These are phyloP conservation scores for Branchinecta lindahli DNA, from an alignment of 1,140 invertebrate genomes.

Conservation along the genomic window DNA sequence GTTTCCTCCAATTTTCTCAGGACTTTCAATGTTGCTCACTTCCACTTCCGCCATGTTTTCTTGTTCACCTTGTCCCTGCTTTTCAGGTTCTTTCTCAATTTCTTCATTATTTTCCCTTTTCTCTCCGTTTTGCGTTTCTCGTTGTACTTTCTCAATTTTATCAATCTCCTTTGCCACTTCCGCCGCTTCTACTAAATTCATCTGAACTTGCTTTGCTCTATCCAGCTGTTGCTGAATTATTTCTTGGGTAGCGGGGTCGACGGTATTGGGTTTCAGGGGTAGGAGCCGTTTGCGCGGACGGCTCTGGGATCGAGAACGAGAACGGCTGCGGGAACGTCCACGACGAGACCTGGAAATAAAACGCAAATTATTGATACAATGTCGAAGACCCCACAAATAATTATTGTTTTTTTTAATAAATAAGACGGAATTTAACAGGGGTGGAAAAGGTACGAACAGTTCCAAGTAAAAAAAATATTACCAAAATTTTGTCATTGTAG, in stretches of 20 bases:
- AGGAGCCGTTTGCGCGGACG: neutral
- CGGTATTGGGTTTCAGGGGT: neutral
- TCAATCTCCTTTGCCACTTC: neutral
- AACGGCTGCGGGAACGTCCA: neutral
- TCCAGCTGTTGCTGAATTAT: neutral
- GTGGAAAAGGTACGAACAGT: no score
- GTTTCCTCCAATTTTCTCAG: neutral
- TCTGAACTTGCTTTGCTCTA: neutral
- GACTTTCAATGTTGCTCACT: neutral
- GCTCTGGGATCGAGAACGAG: neutral
- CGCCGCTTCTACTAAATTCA: neutral
- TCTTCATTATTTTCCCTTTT: neutral
- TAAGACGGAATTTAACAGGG: no score
- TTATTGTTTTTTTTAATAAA: no score
- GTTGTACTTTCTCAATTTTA: neutral
- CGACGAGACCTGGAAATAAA: no score
- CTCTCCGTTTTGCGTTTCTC: neutral
- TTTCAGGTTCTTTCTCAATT: neutral
- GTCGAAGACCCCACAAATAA: no score
- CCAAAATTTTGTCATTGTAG: no score
- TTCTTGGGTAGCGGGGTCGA: neutral
- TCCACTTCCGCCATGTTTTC: neutral
- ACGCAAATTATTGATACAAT: no score
- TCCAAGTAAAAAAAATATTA: no score
- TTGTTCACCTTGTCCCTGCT: neutral